Base-by-base conservation (phyloP, 1,140 invertebrate genomes). In the Pristionchus pacificus region DNA sequence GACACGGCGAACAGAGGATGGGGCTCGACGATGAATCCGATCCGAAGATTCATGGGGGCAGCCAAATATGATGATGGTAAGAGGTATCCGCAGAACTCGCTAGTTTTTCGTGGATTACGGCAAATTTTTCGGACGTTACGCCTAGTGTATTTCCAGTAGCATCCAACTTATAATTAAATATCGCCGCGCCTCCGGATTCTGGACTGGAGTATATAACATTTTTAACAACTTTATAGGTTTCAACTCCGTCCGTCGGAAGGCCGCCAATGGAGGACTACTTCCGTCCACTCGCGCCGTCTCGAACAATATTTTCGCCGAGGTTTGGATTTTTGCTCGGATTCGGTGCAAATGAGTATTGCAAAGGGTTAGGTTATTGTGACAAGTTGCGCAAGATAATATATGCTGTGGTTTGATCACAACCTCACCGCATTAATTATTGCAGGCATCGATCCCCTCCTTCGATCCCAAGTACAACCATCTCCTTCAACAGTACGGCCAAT, bases 11-110 rank as follows among this genome's bases (percentile, higher is more conserved):
- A n/a, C n/a, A n/a, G n/a, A n/a, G n/a, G n/a, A n/a, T n/a, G 0
- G 89, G 88, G 70, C 88, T 90, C 70, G 93, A 91, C 71, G 15
- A 62, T 63, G 25, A 62, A 60, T 27, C 15, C 71, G 25, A 58
- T 73, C n/a, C 31, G 65, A 57, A 30, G 71, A 63, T 59, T 73
- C 49, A 19, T 65, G 15, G 71, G 65, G 32, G 68, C 29, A 24
- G 60, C 71, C 38, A 73, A 60, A 24, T 73, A 73, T 29, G 59
- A 65, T 31, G 67, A 73, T 64, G 71, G 71, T 70, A 55, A 58
- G 49, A 31, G 27, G 27, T 70, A 6, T 33, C 28, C n/a, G n/a
- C n/a, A n/a, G n/a, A n/a, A n/a, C n/a, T n/a, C n/a, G n/a, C n/a
- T n/a, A n/a, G n/a, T n/a, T n/a, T n/a, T n/a, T n/a, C n/a, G n/a